phyloP scores from a whole-genome alignment of 2,888 invertebrate genomes.

The Argyra leucocephala region DNA sequence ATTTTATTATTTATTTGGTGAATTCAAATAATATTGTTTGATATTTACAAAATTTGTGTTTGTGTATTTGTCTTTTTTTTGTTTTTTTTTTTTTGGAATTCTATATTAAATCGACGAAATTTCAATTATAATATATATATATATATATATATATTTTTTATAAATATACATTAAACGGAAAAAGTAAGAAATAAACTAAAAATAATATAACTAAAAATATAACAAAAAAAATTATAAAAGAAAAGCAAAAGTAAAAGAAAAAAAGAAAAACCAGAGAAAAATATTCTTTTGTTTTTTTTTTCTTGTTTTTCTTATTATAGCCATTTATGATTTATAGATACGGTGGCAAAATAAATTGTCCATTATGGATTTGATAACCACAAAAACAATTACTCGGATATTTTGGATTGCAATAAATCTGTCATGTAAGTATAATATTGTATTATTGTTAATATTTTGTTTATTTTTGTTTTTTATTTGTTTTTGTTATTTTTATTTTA shows the following conservation, averaged over 20 bases:
- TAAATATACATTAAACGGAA: not conserved
- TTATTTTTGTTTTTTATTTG: not conserved
- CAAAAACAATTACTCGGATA: constrained; percentile 10
- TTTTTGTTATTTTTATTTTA: not conserved
- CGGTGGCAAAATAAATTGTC: not conserved
- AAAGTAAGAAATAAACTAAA: not conserved
- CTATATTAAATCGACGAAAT: too few species aligned
- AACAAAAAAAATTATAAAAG: not conserved
- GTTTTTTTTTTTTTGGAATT: too few species aligned
- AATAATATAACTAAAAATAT: not conserved
- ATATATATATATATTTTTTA: too few species aligned
- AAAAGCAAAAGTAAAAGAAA: not conserved
- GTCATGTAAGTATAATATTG: constrained; percentile 11
- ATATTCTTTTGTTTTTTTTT: too few species aligned
- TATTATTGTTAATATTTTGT: not conserved
- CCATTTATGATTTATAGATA: constrained; percentile 6
- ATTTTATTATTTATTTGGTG: too few species aligned
- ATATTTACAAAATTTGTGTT: too few species aligned
- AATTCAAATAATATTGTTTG: too few species aligned
- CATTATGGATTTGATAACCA: constrained; percentile 10
- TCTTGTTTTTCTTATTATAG: too few species aligned
- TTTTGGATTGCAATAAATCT: constrained; percentile 10
- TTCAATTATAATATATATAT: too few species aligned
- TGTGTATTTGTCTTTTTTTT: too few species aligned
- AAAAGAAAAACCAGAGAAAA: not conserved